These are phyloP conservation scores for Rhingia rostrata DNA, from an alignment of 2,888 invertebrate genomes.

Conservation along the genomic window DNA sequence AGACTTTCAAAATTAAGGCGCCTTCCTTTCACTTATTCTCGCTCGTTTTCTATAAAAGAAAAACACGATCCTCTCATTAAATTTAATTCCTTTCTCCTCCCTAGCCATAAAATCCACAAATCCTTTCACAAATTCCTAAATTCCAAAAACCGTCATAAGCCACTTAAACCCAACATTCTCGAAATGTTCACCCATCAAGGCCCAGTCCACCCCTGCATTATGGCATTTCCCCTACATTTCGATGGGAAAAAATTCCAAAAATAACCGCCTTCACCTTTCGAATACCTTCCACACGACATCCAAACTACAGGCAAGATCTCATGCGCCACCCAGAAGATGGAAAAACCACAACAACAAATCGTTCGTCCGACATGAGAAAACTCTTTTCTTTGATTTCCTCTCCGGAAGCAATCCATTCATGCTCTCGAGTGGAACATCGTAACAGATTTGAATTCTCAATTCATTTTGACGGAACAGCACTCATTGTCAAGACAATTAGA, in stretches of 20 bases:
- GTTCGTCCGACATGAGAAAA: background rate
- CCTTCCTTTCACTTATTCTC: no score
- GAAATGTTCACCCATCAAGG: background rate
- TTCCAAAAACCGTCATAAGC: background rate
- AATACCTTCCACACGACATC: conserved; percentile 51
- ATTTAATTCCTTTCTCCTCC: no score
- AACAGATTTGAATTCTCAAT: conserved; percentile 58
- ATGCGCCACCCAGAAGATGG: conserved; percentile 43
- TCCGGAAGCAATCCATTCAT: conserved; percentile 37
- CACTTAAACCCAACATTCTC: background rate
- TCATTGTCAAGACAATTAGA: conserved; percentile 40
- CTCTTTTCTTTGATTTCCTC: conserved; percentile 30
- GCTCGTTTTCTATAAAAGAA: no score
- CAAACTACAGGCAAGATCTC: conserved; percentile 21
- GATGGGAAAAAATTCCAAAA: conserved; percentile 45
- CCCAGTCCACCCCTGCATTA: conserved; percentile 24
- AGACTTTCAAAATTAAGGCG: no score
- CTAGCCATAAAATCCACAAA: no score
- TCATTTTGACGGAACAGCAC: conserved; percentile 45
- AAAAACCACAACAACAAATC: conserved; percentile 14
- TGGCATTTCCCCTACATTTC: conserved; percentile 9
- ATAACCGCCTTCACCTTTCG: conserved; percentile 54
- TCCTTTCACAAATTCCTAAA: no score
- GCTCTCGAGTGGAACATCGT: conserved; percentile 18
- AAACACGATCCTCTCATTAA: no score